Conservation (phyloP, 1,140 invertebrate genomes). For the Psix sp. region DNA sequence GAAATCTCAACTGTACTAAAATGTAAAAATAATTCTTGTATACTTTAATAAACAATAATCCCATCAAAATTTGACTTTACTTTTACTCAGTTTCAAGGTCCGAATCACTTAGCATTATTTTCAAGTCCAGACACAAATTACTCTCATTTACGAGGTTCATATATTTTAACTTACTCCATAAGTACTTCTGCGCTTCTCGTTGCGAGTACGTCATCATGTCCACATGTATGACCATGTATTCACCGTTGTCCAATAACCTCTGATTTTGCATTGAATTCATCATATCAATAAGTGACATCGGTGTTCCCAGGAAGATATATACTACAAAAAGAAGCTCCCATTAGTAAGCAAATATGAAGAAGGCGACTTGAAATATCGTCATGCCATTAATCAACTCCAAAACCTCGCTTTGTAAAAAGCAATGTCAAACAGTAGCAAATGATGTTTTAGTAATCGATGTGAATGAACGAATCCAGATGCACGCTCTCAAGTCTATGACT, state of each 20-base stretch:
- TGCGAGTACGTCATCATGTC: constrained; percentile 91
- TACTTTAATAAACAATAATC: too few species aligned
- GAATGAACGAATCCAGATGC: too few species aligned
- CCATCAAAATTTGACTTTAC: too few species aligned
- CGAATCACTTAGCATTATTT: background rate
- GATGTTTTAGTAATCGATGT: constrained; percentile 1
- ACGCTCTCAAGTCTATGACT: too few species aligned
- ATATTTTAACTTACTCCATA: constrained; percentile 86
- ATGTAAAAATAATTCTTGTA: too few species aligned
- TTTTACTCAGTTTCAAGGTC: background rate
- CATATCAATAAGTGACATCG: constrained; percentile 89
- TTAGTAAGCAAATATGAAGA: too few species aligned
- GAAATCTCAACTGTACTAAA: too few species aligned
- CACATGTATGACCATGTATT: constrained; percentile 96
- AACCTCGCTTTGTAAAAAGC: constrained; percentile 6
- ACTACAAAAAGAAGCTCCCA: constrained; percentile 83
- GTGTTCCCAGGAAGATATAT: constrained; percentile 93
- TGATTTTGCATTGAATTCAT: constrained; percentile 93
- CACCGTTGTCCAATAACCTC: constrained; percentile 90
- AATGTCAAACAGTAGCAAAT: constrained; percentile 12
- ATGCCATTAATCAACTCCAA: constrained; percentile 4
- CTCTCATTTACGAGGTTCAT: background rate
- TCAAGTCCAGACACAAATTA: background rate
- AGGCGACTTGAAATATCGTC: background rate
- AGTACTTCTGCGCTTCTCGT: constrained; percentile 88